Percentiles rank a stretch among this genome's conserved stretches.
Conservation (phyloP, 1,140 invertebrate genomes). For the Tyrophagus putrescentiae region DNA sequence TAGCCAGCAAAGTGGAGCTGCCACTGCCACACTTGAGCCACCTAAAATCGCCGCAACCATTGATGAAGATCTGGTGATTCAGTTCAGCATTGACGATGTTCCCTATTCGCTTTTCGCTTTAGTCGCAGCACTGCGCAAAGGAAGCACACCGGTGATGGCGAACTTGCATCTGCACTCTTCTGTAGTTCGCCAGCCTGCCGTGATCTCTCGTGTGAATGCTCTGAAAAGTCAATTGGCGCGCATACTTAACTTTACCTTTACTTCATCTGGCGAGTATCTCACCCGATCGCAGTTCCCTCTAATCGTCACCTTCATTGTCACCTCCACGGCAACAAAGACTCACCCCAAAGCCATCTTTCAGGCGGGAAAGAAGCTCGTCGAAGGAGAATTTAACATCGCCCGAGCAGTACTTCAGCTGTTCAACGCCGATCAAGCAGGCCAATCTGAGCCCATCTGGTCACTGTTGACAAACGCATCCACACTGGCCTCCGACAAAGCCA, state of each 20-base stretch:
- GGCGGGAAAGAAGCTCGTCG: not conserved
- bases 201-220: not conserved
- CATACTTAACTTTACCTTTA: not conserved
- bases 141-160: not conserved
- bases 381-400: not conserved
- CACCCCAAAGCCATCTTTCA: not conserved
- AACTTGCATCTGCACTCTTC: constrained; percentile 11
- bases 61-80: not conserved
- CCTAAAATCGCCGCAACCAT: not conserved
- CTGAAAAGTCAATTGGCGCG: not conserved
- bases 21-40: not conserved
- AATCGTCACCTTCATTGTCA: constrained; percentile 1
- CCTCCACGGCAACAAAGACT: not conserved
- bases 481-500: not conserved
- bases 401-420: not conserved
- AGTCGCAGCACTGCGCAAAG: not conserved
- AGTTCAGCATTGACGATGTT: not conserved
- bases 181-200: not conserved
- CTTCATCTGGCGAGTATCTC: not conserved
- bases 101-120: not conserved
- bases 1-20: not conserved
- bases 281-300: not conserved
- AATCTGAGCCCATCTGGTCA: not conserved
- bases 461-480: not conserved
- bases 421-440: not conserved